These are phyloP conservation scores for Ips nitidus DNA, from an alignment of 1,140 invertebrate genomes.

Conservation along the genomic window DNA sequence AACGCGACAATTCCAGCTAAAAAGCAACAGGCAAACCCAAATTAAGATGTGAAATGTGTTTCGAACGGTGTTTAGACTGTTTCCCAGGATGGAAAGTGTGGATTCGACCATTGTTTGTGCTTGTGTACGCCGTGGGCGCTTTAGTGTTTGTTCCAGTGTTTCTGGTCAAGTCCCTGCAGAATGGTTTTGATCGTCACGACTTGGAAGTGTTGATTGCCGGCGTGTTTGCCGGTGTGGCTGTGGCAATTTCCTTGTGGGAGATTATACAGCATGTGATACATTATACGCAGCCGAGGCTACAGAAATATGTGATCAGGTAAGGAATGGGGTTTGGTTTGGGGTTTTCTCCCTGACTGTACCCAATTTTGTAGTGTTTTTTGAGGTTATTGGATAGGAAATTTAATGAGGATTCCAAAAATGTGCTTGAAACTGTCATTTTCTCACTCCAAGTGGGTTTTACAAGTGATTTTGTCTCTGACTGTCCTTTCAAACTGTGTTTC, in stretches of 20 bases:
- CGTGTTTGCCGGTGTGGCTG: slow-evolving; percentile 84
- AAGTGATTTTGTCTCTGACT: too few relatives aligned
- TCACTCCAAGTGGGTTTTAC: too few relatives aligned
- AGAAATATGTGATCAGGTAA: slow-evolving; percentile 92
- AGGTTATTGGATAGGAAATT: too few relatives aligned
- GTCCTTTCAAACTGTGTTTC: too few relatives aligned
- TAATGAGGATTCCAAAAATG: too few relatives aligned
- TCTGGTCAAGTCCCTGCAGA: slow-evolving; percentile 69
- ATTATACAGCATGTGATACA: slow-evolving; percentile 92
- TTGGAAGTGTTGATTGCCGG: slow-evolving; percentile 84
- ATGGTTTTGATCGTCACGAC: slow-evolving; percentile 72
- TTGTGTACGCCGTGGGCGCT: slow-evolving; percentile 77
- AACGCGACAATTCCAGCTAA: too few relatives aligned
- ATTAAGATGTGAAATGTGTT: slow-evolving; percentile 31
- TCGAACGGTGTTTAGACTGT: slow-evolving; percentile 36
- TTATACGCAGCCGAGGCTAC: slow-evolving; percentile 89
- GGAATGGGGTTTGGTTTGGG: neutral
- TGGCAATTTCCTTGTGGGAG: slow-evolving; percentile 93
- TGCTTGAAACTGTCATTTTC: too few relatives aligned
- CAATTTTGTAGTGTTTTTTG: too few relatives aligned
- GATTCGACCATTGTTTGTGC: slow-evolving; percentile 82
- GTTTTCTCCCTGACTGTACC: too few relatives aligned
- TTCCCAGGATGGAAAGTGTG: slow-evolving; percentile 75
- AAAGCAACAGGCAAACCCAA: too few relatives aligned
- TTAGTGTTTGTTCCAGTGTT: slow-evolving; percentile 82